Percentiles rank a stretch among this genome's conserved stretches.
phyloP scores from a whole-genome alignment of 2,888 invertebrate species.

The Polymixis flavicincta region DNA sequence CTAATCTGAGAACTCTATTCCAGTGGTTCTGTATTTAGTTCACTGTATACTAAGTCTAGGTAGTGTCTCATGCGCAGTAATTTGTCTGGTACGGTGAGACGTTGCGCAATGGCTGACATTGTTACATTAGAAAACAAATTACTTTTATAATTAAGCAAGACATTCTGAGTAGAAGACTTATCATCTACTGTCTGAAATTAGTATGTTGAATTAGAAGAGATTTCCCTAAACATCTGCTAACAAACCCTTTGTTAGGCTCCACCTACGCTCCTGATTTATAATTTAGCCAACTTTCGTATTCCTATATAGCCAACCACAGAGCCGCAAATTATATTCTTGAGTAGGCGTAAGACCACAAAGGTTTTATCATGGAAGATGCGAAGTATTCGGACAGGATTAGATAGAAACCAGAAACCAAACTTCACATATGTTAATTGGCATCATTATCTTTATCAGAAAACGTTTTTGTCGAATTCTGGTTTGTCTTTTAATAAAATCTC shows the following conservation, averaged over 20 bases:
- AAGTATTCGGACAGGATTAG: slow-evolving; percentile 11
- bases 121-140: slow-evolving; percentile 11
- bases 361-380: slow-evolving; percentile 49
- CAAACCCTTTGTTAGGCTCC: slow-evolving; percentile 38
- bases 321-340: slow-evolving; percentile 45
- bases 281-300: slow-evolving; percentile 58
- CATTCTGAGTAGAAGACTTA: background rate
- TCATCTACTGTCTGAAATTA: background rate
- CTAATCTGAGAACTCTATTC: slow-evolving; percentile 41
- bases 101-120: slow-evolving; percentile 27
- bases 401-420: background rate
- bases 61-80: slow-evolving; percentile 13
- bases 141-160: slow-evolving; percentile 24
- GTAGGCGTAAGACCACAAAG: slow-evolving; percentile 56
- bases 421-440: background rate
- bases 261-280: slow-evolving; percentile 51
- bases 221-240: slow-evolving; percentile 30
- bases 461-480: background rate
- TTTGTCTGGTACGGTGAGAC: slow-evolving; percentile 13
- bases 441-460: background rate
- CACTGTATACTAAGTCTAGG: slow-evolving; percentile 3
- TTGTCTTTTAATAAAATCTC: background rate
- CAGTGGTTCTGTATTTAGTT: slow-evolving; percentile 41
- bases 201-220: background rate
- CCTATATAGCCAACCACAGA: slow-evolving; percentile 18